Base-by-base conservation (phyloP, 2,797 vertebrate species). In the Alosa sapidissima region DNA sequence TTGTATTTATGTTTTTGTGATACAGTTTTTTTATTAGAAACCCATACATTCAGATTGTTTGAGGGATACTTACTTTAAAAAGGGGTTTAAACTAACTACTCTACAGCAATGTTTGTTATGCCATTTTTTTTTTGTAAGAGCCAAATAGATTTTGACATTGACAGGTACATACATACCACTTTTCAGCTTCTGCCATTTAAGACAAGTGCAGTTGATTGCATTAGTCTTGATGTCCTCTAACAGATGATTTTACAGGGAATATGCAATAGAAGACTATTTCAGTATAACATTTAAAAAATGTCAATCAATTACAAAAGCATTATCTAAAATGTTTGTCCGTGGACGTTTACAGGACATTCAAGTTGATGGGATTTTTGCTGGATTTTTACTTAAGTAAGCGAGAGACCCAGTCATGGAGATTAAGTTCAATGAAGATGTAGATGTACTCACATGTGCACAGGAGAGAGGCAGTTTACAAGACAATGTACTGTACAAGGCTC, bases 1-100 rank as follows among this genome's bases (percentile, higher is more conserved):
- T 87, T 28, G n/a, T 83, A 65, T 83, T 86, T 84, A 45, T 60
- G 78, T 82, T 55, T 88, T 87, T 89, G 85, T 55, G 62, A 84
- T 81, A 87, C 86, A 68, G 86, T 87, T 85, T 88, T 87, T 88
- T 86, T 81, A 81, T 84, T 85, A 58, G 11, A 47, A 45, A 19
- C 72, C 72, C 72, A 55, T 65, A 81, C 51, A 83, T 82, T 87
- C 87, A 81, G 86, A 84, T 47, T 41, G 19, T 75, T 75, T 78
- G 8, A 78, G 41, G 36, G 72, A 78, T 41, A 78, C 16, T 41
- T 84, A 33, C 72, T 87, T 60, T 82, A 28, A 84, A 45, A 87
- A 81, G 55, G 75, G 86, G 58, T 85, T 83, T 85, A 65, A 78
- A 78, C 13, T 48, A 62, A 84, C 47, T 55, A 68, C 83, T 81